These are phyloP conservation scores for Tetragonula clypearis DNA, from an alignment of 1,140 invertebrate species.

Conservation along the genomic window DNA sequence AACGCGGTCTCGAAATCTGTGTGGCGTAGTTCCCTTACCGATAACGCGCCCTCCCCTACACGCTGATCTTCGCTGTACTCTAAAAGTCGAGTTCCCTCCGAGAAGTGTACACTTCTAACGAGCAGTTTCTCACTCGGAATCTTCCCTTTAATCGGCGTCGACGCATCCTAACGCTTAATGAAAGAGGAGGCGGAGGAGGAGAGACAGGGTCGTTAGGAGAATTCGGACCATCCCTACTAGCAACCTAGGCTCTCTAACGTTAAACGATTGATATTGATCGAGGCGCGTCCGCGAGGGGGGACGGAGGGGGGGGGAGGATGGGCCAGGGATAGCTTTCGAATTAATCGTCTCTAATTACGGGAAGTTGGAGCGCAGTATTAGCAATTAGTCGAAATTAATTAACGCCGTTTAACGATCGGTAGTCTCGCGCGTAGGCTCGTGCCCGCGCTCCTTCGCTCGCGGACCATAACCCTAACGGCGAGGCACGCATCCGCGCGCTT, in stretches of 20 bases:
- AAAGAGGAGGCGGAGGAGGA: conserved; percentile 28
- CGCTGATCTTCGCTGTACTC: too few relatives aligned
- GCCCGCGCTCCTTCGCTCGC: background rate
- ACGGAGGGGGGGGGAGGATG: background rate
- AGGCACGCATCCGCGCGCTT: background rate
- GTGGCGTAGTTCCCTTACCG: background rate
- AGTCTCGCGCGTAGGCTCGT: background rate
- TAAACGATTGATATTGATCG: conserved; percentile 61
- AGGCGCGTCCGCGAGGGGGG: background rate
- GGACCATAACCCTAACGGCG: too few relatives aligned
- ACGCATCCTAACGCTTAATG: conserved; percentile 31
- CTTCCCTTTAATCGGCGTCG: conserved; percentile 52
- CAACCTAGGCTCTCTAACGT: background rate
- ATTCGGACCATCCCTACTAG: background rate
- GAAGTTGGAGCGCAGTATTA: conserved; percentile 54
- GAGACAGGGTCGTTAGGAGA: background rate
- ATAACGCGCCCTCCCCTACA: background rate
- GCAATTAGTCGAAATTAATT: conserved; percentile 77
- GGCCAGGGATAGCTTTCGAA: conserved; percentile 59
- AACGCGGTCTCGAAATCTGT: background rate
- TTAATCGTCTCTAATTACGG: conserved; percentile 77
- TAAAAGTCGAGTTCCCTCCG: too few relatives aligned
- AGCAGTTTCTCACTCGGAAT: conserved; percentile 20
- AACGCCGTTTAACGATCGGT: conserved; percentile 46
- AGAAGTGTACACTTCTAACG: conserved; percentile 6